phyloP scores from a whole-genome alignment of 2,888 invertebrate genomes.

The Drosophila gaucha region DNA sequence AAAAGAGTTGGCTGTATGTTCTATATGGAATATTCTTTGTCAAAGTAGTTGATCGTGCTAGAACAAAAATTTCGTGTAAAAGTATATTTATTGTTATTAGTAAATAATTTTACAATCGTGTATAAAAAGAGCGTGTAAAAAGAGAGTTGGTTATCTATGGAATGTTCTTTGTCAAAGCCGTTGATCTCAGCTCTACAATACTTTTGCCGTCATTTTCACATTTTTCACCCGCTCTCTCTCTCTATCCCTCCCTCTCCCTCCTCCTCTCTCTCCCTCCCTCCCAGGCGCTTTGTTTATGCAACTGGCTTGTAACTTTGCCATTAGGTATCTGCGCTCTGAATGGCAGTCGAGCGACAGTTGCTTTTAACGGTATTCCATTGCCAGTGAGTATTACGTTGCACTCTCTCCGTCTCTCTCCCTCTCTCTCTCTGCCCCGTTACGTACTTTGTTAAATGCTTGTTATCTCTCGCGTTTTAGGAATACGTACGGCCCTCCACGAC shows the following conservation, averaged over 20 bases:
- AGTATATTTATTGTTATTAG: too few relatives aligned
- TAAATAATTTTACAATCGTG: too few relatives aligned
- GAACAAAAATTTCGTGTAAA: too few relatives aligned
- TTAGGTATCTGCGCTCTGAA: slow-evolving; percentile 1
- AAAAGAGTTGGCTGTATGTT: too few relatives aligned
- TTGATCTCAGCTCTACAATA: background rate
- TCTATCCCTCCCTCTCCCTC: background rate
- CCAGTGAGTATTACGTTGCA: background rate
- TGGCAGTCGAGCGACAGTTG: slow-evolving; percentile 9
- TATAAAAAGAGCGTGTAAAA: too few relatives aligned
- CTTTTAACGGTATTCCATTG: slow-evolving; percentile 6
- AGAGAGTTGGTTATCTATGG: too few relatives aligned
- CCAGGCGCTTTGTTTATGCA: background rate
- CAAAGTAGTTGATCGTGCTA: background rate
- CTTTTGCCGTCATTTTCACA: background rate
- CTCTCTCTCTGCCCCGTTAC: background rate
- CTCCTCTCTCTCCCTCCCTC: background rate
- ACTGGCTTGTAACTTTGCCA: slow-evolving; percentile 8
- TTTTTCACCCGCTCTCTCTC: background rate
- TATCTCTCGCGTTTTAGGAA: slow-evolving; percentile 31
- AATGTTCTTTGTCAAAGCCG: too few relatives aligned
- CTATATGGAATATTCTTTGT: too few relatives aligned
- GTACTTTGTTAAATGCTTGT: slow-evolving; percentile 35
- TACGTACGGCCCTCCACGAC: slow-evolving; percentile 10
- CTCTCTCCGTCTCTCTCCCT: background rate